These are phyloP conservation scores for Xylocampa areola DNA, from an alignment of 2,888 invertebrate genomes.

Conservation along the genomic window DNA sequence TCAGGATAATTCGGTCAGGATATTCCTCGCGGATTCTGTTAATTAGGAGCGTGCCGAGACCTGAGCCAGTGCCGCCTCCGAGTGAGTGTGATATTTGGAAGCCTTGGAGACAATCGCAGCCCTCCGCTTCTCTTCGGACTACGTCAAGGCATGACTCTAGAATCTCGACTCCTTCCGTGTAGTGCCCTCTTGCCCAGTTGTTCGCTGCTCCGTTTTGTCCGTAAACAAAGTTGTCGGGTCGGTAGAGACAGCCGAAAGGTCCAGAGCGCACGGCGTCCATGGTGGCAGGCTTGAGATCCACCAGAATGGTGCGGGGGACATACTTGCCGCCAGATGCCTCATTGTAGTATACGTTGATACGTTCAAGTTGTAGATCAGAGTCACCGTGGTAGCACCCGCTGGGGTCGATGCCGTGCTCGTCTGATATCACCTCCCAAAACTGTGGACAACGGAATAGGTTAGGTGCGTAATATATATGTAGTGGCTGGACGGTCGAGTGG, in stretches of 20 bases:
- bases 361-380: slow-evolving; percentile 93
- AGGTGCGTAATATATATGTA: not conserved
- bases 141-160: slow-evolving; percentile 95
- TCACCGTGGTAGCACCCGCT: slow-evolving; percentile 92
- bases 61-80: slow-evolving; percentile 87
- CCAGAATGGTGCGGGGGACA: slow-evolving; percentile 82
- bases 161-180: slow-evolving; percentile 97
- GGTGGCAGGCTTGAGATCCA: slow-evolving; percentile 83
- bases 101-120: slow-evolving; percentile 97
- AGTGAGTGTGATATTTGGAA: slow-evolving; percentile 95
- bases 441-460: slow-evolving; percentile 64
- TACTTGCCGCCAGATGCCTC: slow-evolving; percentile 90
- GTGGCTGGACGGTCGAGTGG: not conserved
- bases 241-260: slow-evolving; percentile 95
- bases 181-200: slow-evolving; percentile 93
- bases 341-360: slow-evolving; percentile 94
- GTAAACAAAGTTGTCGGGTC: slow-evolving; percentile 97
- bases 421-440: slow-evolving; percentile 95
- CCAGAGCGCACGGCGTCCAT: slow-evolving; percentile 97
- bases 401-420: slow-evolving; percentile 94
- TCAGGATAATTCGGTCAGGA: slow-evolving; percentile 95
- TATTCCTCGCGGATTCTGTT: slow-evolving; percentile 97
- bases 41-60: slow-evolving; percentile 92
- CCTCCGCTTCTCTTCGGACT: slow-evolving; percentile 95
- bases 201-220: slow-evolving; percentile 87